phyloP scores from a whole-genome alignment of 2,797 vertebrate species.

The Artibeus jamaicensis region DNA sequence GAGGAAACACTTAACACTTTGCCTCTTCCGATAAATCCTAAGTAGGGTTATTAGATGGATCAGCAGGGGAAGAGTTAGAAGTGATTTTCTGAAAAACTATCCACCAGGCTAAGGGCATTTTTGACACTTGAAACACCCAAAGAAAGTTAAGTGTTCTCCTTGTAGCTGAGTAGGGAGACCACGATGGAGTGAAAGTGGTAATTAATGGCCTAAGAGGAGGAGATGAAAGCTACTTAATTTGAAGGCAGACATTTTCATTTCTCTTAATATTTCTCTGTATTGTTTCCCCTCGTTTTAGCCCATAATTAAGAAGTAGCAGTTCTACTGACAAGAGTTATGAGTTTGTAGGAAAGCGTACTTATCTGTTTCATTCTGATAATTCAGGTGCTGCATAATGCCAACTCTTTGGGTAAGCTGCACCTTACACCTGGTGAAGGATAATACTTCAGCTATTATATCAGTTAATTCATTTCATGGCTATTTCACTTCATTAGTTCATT shows the following conservation, averaged over 20 bases:
- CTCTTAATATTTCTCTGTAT: slow-evolving; percentile 40
- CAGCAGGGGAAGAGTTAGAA: slow-evolving; percentile 53
- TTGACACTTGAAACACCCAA: slow-evolving; percentile 54
- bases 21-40: slow-evolving; percentile 53
- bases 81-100: slow-evolving; percentile 58
- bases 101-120: slow-evolving; percentile 14
- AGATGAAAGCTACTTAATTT: slow-evolving; percentile 63
- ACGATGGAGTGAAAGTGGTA: slow-evolving; percentile 27
- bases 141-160: slow-evolving; percentile 66
- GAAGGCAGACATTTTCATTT: slow-evolving; percentile 60
- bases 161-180: neutral
- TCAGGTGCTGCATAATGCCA: neutral
- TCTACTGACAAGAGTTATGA: neutral
- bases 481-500: slow-evolving; percentile 16
- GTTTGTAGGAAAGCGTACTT: neutral
- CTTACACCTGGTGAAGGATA: neutral
- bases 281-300: slow-evolving; percentile 18
- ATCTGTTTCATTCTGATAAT: neutral
- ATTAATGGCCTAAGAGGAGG: slow-evolving; percentile 37
- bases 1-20: slow-evolving; percentile 59
- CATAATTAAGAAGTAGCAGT: slow-evolving; percentile 6
- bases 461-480: neutral
- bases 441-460: neutral
- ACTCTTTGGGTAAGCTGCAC: neutral
- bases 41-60: slow-evolving; percentile 55